These are phyloP conservation scores for Ptychoptera albimana DNA, from an alignment of 2,888 invertebrate genomes.

Conservation along the genomic window DNA sequence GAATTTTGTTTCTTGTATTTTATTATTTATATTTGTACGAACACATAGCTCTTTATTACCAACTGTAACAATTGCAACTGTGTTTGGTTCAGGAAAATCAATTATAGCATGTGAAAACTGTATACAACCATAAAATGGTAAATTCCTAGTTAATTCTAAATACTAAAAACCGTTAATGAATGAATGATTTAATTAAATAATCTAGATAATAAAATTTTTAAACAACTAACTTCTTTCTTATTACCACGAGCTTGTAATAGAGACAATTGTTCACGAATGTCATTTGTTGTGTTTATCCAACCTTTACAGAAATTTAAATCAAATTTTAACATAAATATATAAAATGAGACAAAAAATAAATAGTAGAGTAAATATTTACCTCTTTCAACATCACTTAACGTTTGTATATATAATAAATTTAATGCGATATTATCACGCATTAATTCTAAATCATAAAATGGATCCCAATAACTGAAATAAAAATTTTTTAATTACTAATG, in stretches of 20 bases:
- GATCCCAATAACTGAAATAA: slow-evolving; percentile 71
- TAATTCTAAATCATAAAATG: slow-evolving; percentile 64
- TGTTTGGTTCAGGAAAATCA: slow-evolving; percentile 57
- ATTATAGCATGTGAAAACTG: slow-evolving; percentile 59
- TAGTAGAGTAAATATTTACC: too few species aligned
- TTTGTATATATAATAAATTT: slow-evolving; percentile 77
- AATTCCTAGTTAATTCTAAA: slow-evolving; percentile 62
- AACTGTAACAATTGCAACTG: slow-evolving; percentile 57
- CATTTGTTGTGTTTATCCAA: slow-evolving; percentile 64
- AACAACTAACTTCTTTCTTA: slow-evolving; percentile 53
- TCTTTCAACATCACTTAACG: slow-evolving; percentile 69
- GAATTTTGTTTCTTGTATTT: slow-evolving; percentile 68
- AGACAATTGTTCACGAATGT: slow-evolving; percentile 49
- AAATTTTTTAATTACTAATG: too few species aligned
- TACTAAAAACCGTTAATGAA: slow-evolving; percentile 42
- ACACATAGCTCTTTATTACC: slow-evolving; percentile 78
- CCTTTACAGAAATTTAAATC: slow-evolving; percentile 17
- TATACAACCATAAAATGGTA: slow-evolving; percentile 82
- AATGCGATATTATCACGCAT: slow-evolving; percentile 67
- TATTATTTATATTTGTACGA: slow-evolving; percentile 39
- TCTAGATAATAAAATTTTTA: background rate
- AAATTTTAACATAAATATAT: too few species aligned
- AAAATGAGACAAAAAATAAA: too few species aligned
- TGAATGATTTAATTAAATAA: slow-evolving; percentile 1
- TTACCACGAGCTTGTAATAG: slow-evolving; percentile 59